Percentiles rank a stretch among this genome's conserved stretches.
Conservation (phyloP, 1,140 invertebrate species). For the Neotoxoptera formosana region DNA sequence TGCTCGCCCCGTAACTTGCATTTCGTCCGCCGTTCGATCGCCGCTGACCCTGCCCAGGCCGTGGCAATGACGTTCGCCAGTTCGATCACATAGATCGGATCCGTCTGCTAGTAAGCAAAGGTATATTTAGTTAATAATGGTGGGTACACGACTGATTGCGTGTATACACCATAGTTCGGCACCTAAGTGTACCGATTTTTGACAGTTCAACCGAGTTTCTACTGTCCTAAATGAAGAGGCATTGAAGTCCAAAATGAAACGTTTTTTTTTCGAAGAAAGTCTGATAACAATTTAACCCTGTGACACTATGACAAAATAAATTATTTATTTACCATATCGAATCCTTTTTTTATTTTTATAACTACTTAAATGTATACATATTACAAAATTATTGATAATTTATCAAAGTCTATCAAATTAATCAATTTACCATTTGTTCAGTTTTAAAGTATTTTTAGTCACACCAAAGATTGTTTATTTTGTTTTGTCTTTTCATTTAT, state of each 20-base stretch:
- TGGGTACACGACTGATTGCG: not conserved
- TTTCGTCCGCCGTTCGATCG: not conserved
- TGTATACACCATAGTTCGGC: not conserved
- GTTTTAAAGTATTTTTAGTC: not conserved
- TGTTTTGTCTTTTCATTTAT: not conserved
- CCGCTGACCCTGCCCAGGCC: not conserved
- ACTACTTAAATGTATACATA: not conserved
- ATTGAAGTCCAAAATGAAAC: not conserved
- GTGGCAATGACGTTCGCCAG: not conserved
- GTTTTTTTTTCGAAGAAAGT: not conserved
- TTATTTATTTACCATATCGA: not conserved
- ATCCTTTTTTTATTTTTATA: not conserved
- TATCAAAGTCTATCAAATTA: not conserved
- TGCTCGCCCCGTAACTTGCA: not conserved
- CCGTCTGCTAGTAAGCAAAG: not conserved
- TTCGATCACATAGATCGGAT: not conserved
- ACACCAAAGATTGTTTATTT: not conserved
- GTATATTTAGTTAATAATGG: not conserved
- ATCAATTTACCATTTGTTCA: not conserved
- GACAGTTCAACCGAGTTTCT: not conserved
- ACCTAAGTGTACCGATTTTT: not conserved
- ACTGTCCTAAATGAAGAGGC: not conserved
- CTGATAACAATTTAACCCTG: not conserved
- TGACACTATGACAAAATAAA: not conserved
- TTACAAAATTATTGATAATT: not conserved